Conservation (phyloP, 2,888 invertebrate genomes). For the Standfussiana lucernea region DNA sequence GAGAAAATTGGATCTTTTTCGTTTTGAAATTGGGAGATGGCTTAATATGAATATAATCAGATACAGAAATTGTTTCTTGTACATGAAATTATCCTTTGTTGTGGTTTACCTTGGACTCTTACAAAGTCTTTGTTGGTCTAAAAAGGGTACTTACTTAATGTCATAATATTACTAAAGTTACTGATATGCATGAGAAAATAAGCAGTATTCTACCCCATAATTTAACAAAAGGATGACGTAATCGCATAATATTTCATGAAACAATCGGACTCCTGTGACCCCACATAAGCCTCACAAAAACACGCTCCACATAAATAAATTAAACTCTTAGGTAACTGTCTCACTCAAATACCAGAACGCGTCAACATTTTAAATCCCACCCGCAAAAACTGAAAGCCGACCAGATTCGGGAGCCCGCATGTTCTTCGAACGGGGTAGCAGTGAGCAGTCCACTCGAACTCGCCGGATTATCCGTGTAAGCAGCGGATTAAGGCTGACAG, state of each 20-base stretch:
- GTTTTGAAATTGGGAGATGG: slow-evolving; percentile 48
- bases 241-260: slow-evolving; percentile 40
- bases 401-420: slow-evolving; percentile 53
- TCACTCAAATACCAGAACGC: slow-evolving; percentile 61
- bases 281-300: slow-evolving; percentile 50
- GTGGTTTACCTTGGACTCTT: neutral
- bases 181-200: neutral
- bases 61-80: slow-evolving; percentile 11
- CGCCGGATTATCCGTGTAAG: slow-evolving; percentile 69
- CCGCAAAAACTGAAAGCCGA: slow-evolving; percentile 66
- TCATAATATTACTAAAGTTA: neutral
- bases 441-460: slow-evolving; percentile 62
- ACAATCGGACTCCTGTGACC: slow-evolving; percentile 37
- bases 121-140: neutral
- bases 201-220: slow-evolving; percentile 2
- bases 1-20: slow-evolving; percentile 58
- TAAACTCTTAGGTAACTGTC: slow-evolving; percentile 63
- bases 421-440: slow-evolving; percentile 46
- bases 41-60: slow-evolving; percentile 31
- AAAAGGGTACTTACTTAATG: neutral
- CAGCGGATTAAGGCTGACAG: slow-evolving; percentile 68
- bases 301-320: slow-evolving; percentile 60
- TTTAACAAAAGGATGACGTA: slow-evolving; percentile 24
- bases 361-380: slow-evolving; percentile 66
- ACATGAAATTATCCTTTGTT: slow-evolving; percentile 4